Percentiles rank a stretch among this genome's conserved stretches.
Evolutionary conservation across 1,140 invertebrate species (phyloP).

Genomic region (Leptinotarsa lineolata): DNA sequence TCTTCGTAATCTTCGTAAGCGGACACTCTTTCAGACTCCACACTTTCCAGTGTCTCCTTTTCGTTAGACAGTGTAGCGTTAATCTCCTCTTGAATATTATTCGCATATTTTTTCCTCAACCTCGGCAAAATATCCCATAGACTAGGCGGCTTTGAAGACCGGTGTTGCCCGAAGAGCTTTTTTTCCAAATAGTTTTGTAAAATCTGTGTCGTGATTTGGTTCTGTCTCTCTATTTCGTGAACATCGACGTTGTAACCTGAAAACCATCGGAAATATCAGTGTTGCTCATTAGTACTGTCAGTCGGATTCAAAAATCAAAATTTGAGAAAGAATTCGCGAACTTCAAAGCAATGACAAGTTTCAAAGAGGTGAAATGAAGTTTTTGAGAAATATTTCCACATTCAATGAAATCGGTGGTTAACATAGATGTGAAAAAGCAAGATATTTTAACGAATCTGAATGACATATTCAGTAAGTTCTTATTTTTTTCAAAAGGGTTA

Average conservation of each 20-base stretch:
- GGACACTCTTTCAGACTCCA: constrained; percentile 66
- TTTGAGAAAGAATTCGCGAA: no score
- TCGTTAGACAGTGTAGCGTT: constrained; percentile 50
- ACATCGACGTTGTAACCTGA: constrained; percentile 52
- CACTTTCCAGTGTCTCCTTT: constrained; percentile 62
- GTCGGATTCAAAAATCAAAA: no score
- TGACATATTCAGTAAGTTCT: no score
- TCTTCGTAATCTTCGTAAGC: constrained; percentile 57
- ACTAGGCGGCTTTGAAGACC: constrained; percentile 60
- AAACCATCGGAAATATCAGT: constrained; percentile 26
- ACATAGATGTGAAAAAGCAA: no score
- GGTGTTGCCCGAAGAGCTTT: constrained; percentile 62
- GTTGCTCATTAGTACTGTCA: not conserved
- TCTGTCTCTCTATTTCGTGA: constrained; percentile 68
- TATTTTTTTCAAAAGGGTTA: no score
- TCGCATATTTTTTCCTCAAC: constrained; percentile 40
- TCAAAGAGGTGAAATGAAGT: no score
- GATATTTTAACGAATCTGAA: no score
- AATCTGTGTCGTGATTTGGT: constrained; percentile 73
- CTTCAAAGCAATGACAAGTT: no score
- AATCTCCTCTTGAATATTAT: constrained; percentile 49
- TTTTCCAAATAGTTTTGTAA: constrained; percentile 71
- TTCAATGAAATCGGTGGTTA: no score
- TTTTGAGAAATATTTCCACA: no score
- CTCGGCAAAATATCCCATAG: constrained; percentile 64